Base-by-base conservation (phyloP, 2,888 invertebrate species). In the Drosophila nr. perissopoda region DNA sequence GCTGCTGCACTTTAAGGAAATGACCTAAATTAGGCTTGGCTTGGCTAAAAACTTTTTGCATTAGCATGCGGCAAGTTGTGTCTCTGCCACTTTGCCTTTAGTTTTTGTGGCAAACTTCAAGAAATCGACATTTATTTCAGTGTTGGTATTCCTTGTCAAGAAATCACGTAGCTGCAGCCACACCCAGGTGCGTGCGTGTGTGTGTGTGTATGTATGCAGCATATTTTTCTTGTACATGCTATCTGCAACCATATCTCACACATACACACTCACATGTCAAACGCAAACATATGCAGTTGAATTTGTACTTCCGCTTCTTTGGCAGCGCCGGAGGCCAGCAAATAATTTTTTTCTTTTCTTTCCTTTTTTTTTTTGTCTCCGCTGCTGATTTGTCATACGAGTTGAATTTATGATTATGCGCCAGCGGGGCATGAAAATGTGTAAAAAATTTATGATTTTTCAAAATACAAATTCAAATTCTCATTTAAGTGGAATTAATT, bases 1-100 rank as follows among this genome's bases (percentile, higher is more conserved):
- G 52, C 42, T 38, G 62, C 48, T 74, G 77, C 83, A 81, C 88
- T 88, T 91, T 89, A 91, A 88, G 88, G 88, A 88, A 88, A 78
- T 90, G 90, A 89, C 88, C 91, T 79, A 89, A 91, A 89, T 89
- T 91, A 87, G 85, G 54, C 73, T 36, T 46, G 70, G 71, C 62
- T 63, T 27, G 56, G 52, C 21, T 46, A 16, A 21, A 84, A 88
- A 89, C 53, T 87, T 86, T 89, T 79, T 73, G 88, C 89, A 83
- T 83, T 83, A 83, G 84, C 87, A 88, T 76, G 79, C 65, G 59
- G 54, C 65, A 62, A 52, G 52, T 49, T 40, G 61, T 48, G 49
- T 49, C 57, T 38, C 25, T 63, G 78, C 51, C 66, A 86, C 73
- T 86, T 81, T 83, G 87, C 81, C 77, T 76, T 79, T 77, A 81